Evolutionary conservation across 2,797 vertebrate species (phyloP).

Genomic region (Orientallactaga sibirica): DNA sequence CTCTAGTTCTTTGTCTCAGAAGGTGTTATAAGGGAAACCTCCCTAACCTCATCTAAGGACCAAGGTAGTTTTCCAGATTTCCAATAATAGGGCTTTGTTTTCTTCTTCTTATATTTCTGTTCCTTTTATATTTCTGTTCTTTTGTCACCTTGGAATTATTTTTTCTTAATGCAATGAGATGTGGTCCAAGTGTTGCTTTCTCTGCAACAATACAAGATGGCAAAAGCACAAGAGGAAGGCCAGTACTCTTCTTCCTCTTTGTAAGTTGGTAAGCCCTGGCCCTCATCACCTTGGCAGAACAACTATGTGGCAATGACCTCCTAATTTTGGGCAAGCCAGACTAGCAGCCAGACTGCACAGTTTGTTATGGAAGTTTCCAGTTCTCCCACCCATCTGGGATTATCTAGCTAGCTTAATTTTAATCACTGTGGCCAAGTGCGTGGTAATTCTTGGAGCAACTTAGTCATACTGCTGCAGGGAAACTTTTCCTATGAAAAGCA

Average conservation of each 20-base stretch:
- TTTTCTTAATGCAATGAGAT: not conserved
- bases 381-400: conserved; percentile 30
- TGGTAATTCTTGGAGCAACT: conserved; percentile 36
- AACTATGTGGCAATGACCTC: not conserved
- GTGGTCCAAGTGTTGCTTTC: not conserved
- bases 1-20: not conserved
- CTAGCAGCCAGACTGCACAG: not conserved
- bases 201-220: not conserved
- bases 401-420: not conserved
- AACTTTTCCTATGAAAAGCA: conserved; percentile 36
- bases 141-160: not conserved
- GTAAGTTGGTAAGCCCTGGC: not conserved
- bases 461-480: conserved; percentile 5
- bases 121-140: not conserved
- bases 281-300: not conserved
- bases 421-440: not conserved
- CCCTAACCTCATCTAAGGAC: not conserved
- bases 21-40: not conserved
- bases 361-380: conserved; percentile 41
- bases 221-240: not conserved
- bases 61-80: not conserved
- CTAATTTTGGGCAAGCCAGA: not conserved
- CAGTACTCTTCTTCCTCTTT: not conserved
- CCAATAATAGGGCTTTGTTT: not conserved
- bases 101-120: not conserved